Evolutionary conservation across 2,888 invertebrate genomes (phyloP), one percentile per base, ranked within the genome.

Genomic region (Dioctria linearis): DNA sequence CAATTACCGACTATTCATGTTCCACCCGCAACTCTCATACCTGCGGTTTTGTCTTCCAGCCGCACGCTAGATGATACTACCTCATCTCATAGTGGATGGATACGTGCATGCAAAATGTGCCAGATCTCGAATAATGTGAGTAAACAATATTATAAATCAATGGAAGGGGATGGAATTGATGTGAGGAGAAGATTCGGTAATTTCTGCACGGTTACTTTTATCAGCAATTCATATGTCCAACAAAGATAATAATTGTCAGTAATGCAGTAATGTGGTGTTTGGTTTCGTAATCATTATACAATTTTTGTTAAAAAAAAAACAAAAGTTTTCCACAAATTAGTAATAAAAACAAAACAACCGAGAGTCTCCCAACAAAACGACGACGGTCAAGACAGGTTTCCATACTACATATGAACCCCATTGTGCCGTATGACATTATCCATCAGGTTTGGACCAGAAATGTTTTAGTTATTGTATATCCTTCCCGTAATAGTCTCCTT

Each of bases 1-100:
- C 73, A 73, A 73, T 73, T 73, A 73, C 73, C 73, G 73, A 73
- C 73, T 59, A 73, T 59, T 73, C 73, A 73, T 59, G 54, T 59
- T 42, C 73, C 49, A 8, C 59, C 73, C 73, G 39, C 73, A 54
- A 11, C 42, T 11, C 67, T 73, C 57, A 54, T 59, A 73, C 40
- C 57, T 57, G 73, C 43, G 73, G 73, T 73, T 73, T 73, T 73
- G 73, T 73, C 73, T 73, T 73, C 57, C 59, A 57, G 73, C n/a
- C n/a, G 3, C 42, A 51, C 49, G 69, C 69, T 37, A 49, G 69
- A 57, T 43, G 11, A 13, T 11, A 42, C 57, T 37, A 73, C 37
- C 42, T 5, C 13, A 57, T 57, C 13, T 42, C 39, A 54, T 73
- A 2, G 37, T 4, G 37, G 71, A 25, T n/a, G 51, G n/a, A n/a